Conservation (phyloP, 2,797 vertebrate species). For the Jordanella pulchra region DNA sequence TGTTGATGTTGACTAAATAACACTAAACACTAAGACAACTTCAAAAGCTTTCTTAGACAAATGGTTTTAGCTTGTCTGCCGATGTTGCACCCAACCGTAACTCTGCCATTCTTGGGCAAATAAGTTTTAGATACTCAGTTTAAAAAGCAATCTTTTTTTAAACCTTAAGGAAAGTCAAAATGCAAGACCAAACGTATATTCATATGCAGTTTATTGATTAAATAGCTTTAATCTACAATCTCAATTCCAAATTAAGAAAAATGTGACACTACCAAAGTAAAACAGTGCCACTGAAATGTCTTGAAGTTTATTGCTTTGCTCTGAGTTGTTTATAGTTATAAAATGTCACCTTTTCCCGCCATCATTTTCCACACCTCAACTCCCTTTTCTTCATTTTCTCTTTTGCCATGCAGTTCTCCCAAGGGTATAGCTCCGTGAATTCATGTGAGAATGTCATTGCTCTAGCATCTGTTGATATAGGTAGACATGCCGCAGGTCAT, state of each 20-base stretch:
- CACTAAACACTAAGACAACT: background rate
- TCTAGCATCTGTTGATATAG: constrained; percentile 22
- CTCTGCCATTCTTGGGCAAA: background rate
- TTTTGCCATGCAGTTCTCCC: constrained; percentile 14
- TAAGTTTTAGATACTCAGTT: background rate
- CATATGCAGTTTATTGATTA: background rate
- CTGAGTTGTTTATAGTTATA: background rate
- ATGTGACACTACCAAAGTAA: background rate
- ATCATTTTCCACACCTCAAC: background rate
- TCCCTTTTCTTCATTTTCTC: background rate
- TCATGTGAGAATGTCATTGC: constrained; percentile 24
- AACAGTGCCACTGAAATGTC: background rate
- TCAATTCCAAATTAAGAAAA: background rate
- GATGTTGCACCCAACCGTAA: background rate
- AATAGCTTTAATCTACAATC: background rate
- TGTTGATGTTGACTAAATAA: background rate
- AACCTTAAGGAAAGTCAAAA: background rate
- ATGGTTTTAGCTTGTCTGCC: background rate
- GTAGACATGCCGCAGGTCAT: constrained; percentile 43
- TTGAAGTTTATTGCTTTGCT: background rate
- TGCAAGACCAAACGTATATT: background rate
- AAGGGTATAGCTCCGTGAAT: constrained; percentile 22
- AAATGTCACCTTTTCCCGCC: constrained; percentile 7
- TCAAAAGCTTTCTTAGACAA: background rate
- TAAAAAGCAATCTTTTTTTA: no score